Percentiles rank a stretch among this genome's conserved stretches.
These are phyloP conservation scores for Rhizomys pruinosus DNA, from an alignment of 2,113 vertebrate genomes.

Conservation along the genomic window DNA sequence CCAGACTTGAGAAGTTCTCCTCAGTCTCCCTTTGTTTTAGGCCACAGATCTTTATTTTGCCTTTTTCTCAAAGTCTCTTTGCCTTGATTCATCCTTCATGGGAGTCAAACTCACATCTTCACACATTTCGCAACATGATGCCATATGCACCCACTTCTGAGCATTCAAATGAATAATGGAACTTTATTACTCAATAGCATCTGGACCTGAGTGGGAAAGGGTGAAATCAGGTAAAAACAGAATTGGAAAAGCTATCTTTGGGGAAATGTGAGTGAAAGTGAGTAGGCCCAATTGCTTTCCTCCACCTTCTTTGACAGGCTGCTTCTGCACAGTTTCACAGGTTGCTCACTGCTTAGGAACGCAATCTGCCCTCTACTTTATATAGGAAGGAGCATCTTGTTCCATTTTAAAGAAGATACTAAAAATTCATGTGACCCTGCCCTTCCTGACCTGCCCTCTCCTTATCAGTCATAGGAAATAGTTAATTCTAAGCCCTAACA, in stretches of 20 bases:
- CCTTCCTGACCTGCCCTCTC: neutral
- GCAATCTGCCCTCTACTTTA: neutral
- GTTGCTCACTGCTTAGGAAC: neutral
- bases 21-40: neutral
- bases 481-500: too few relatives aligned
- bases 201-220: neutral
- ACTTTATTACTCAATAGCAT: conserved; percentile 11
- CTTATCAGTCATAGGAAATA: too few relatives aligned
- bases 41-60: conserved; percentile 17
- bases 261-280: neutral
- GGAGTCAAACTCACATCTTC: conserved; percentile 18
- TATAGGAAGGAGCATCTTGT: neutral
- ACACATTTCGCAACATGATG: neutral
- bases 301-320: neutral
- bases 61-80: neutral
- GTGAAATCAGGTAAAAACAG: neutral
- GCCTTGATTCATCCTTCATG: neutral
- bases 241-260: neutral
- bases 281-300: neutral
- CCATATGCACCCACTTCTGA: neutral
- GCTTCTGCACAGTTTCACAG: too few relatives aligned
- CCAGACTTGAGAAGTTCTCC: neutral
- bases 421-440: neutral
- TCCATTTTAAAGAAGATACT: neutral
- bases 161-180: neutral